Conservation (phyloP, 2,113 vertebrate genomes). For the Ramphastos sulfuratus region DNA sequence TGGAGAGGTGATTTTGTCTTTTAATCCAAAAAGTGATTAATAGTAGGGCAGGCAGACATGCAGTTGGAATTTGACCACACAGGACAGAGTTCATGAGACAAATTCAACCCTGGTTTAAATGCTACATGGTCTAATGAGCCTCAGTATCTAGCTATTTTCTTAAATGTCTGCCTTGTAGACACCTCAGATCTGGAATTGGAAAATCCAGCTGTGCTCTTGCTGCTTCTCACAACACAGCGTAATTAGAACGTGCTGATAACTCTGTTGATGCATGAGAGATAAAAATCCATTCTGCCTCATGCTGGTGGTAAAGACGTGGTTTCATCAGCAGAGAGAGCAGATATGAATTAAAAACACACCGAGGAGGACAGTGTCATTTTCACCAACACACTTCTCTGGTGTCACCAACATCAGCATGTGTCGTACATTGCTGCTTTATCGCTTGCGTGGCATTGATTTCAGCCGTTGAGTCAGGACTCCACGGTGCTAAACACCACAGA, state of each 20-base stretch:
- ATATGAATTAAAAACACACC: constrained; percentile 41
- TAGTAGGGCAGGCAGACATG: constrained; percentile 44
- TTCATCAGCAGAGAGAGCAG: constrained; percentile 48
- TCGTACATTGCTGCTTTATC: background rate
- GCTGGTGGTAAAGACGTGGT: constrained; percentile 43
- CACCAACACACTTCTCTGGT: background rate
- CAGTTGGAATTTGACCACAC: constrained; percentile 60
- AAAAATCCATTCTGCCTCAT: constrained; percentile 59
- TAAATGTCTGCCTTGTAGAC: constrained; percentile 35
- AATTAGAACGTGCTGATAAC: constrained; percentile 68
- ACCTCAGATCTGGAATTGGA: constrained; percentile 43
- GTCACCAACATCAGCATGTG: background rate
- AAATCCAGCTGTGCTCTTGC: constrained; percentile 62
- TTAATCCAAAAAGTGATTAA: constrained; percentile 62
- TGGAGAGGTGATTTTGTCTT: constrained; percentile 63
- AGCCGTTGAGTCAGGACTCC: background rate
- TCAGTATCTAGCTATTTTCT: constrained; percentile 51
- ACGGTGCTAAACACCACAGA: background rate
- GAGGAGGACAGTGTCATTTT: background rate
- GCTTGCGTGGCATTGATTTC: background rate
- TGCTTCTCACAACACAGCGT: constrained; percentile 56
- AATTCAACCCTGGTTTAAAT: constrained; percentile 44
- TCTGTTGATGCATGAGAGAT: constrained; percentile 56
- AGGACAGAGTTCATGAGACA: constrained; percentile 56
- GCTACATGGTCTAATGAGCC: constrained; percentile 53